Evolutionary conservation across 1,140 invertebrate genomes (phyloP), one percentile per base, ranked within the genome.

Genomic region (Drosophila yakuba): DNA sequence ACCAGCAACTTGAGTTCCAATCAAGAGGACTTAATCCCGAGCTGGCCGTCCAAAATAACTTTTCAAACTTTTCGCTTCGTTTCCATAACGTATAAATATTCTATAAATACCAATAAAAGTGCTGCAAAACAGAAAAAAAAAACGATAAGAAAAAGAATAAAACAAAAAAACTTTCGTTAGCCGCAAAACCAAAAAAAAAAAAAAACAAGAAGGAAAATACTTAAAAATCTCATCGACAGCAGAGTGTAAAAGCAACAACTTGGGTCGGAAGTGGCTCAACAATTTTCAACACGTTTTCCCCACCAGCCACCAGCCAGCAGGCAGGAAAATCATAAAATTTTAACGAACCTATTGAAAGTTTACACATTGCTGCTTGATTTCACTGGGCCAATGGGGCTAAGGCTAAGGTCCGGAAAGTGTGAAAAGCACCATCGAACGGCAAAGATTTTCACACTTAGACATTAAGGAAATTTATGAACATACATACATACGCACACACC

Each of bases 381-480:
- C 74, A 77, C 77, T 50, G 74, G 55, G 44, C 43, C 59, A 72
- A 32, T 61, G 44, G 38, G 41, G 41, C 43, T 17, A 48, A 36
- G 35, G 32, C 62, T 62, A 62, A 51, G 60, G 78, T 64, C 61
- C 56, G 73, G 71, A 85, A 91, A 83, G 90, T 91, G 90, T 91
- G 86, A 90, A 91, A 90, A 91, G 90, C 80, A 86, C 90, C 90
- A 90, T 91, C 83, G 90, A 91, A 91, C 90, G 88, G 82, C 82
- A 88, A 91, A 91, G 90, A 91, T 91, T 91, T 91, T 91, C 90
- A 90, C 90, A 91, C 90, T 90, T 90, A 80, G 68, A 84, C 75
- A 80, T 83, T 90, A 80, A 75, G 68, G 67, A 80, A 86, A 91
- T 89, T 89, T 89, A 89, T 89, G 85, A 80, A 78, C 73, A 84